phyloP scores from a whole-genome alignment of 1,140 invertebrate species.

The Cydia fagiglandana region DNA sequence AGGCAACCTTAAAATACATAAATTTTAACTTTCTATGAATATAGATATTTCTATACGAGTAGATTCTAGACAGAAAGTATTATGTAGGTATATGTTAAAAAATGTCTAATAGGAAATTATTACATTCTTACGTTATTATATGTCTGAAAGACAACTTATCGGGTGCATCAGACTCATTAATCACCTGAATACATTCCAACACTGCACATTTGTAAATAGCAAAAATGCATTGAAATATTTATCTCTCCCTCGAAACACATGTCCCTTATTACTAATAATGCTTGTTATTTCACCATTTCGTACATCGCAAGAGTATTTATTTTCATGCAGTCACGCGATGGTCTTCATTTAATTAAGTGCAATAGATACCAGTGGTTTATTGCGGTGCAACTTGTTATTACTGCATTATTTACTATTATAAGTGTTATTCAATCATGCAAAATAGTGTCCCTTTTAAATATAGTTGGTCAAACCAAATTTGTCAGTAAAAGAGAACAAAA shows the following conservation, averaged over 20 bases:
- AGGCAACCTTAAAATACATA: too few relatives aligned
- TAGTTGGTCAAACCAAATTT: too few relatives aligned
- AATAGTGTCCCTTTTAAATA: neutral
- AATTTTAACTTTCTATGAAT: too few relatives aligned
- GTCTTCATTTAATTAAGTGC: constrained; percentile 31
- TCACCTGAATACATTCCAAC: constrained; percentile 7
- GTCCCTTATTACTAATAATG: constrained; percentile 20
- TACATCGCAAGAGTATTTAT: constrained; percentile 21
- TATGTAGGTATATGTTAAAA: too few relatives aligned
- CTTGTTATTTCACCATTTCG: constrained; percentile 29
- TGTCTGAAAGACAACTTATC: neutral
- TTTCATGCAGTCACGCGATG: constrained; percentile 27
- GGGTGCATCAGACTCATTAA: neutral
- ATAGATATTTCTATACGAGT: too few relatives aligned
- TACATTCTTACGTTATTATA: neutral
- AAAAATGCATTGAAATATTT: constrained; percentile 27
- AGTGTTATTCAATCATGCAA: constrained; percentile 14
- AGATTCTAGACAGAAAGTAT: neutral
- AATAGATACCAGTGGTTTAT: constrained; percentile 26
- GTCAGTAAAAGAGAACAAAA: too few relatives aligned
- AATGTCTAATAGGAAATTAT: neutral
- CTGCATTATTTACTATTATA: constrained; percentile 11
- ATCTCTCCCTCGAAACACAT: constrained; percentile 25
- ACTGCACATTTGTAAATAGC: neutral
- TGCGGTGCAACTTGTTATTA: constrained; percentile 16